Conservation (phyloP, 23 tunicate species). For the Halocynthia aurantium region DNA sequence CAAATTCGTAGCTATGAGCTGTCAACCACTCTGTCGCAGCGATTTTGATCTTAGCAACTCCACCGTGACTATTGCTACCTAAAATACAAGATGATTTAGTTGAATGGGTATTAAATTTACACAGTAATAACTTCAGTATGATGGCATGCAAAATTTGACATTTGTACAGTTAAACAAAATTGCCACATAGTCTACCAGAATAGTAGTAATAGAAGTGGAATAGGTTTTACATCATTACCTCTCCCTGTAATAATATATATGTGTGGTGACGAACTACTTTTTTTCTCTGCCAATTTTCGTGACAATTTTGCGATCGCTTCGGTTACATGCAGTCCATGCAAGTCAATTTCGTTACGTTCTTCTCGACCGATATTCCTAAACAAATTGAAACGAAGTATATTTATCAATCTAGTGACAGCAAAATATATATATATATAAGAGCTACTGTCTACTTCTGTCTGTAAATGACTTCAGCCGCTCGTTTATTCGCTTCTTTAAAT, state of each 20-base stretch:
- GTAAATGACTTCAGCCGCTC: conserved; percentile 41
- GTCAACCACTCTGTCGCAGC: conserved; percentile 44
- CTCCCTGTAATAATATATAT: conserved; percentile 37
- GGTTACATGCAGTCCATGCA: conserved; percentile 56
- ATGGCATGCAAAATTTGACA: no score
- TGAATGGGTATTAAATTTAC: no score
- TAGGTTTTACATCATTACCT: conserved; percentile 11
- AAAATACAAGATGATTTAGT: not conserved
- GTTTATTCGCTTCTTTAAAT: conserved; percentile 35
- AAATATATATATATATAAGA: conserved; percentile 2
- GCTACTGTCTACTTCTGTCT: not conserved
- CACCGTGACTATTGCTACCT: conserved; percentile 38
- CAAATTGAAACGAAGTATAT: not conserved
- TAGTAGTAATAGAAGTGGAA: no score
- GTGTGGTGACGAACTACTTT: not conserved
- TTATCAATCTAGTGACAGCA: not conserved
- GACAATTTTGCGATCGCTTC: conserved; percentile 47
- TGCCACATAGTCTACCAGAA: no score
- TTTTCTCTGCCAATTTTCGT: conserved; percentile 3
- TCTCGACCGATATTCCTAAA: conserved; percentile 44
- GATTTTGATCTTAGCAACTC: conserved; percentile 30
- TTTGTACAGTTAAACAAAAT: no score
- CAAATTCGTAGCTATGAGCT: not conserved
- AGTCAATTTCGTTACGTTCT: conserved; percentile 34
- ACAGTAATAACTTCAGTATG: no score